Evolutionary conservation across 2,797 vertebrate species (phyloP).

Genomic region (Astyanax mexicanus): DNA sequence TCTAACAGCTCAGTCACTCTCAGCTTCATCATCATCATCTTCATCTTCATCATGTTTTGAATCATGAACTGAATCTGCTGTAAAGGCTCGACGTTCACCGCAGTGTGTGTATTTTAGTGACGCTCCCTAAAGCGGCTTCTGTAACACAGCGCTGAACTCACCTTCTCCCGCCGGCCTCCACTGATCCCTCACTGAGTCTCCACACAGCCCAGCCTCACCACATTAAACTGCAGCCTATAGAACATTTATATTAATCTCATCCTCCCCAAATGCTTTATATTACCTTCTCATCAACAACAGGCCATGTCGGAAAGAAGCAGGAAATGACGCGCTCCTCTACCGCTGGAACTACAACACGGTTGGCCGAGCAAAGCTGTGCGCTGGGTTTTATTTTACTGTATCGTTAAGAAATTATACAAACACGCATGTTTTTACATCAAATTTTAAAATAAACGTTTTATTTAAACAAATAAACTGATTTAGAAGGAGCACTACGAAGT

Average conservation of each 20-base stretch:
- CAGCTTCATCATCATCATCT: too few species aligned
- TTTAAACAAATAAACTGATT: background rate
- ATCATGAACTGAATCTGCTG: background rate
- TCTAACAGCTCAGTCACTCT: background rate
- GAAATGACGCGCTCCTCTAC: conserved; percentile 71
- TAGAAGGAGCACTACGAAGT: background rate
- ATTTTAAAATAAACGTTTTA: background rate
- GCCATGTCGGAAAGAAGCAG: conserved; percentile 72
- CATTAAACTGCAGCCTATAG: background rate
- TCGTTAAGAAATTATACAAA: background rate
- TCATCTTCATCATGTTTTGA: too few species aligned
- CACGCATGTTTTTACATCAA: background rate
- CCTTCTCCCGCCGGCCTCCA: conserved; percentile 20
- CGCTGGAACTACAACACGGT: background rate
- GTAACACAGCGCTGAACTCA: conserved; percentile 19
- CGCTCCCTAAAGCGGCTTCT: conserved; percentile 52
- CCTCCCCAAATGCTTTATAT: conserved; percentile 55
- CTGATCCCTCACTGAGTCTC: background rate
- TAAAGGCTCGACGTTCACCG: conserved; percentile 50
- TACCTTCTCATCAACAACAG: conserved; percentile 68
- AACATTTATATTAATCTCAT: background rate
- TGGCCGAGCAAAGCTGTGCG: conserved; percentile 45
- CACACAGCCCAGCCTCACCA: background rate
- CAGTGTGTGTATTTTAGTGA: conserved; percentile 55
- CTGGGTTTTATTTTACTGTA: background rate